These are phyloP conservation scores for Atrichornis clamosus DNA, from an alignment of 2,113 vertebrate genomes.

Conservation along the genomic window DNA sequence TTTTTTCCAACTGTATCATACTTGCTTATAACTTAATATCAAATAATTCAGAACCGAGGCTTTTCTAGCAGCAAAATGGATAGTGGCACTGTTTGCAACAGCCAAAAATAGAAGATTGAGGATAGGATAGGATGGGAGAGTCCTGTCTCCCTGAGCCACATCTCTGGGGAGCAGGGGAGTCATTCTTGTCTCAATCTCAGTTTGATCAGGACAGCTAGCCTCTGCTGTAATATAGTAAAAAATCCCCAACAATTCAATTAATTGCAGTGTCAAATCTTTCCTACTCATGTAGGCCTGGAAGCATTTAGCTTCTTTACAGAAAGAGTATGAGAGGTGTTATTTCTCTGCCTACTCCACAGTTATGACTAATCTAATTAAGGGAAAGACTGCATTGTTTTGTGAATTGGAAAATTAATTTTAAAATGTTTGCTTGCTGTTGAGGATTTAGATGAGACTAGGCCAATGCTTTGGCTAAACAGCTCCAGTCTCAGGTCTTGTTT, in stretches of 20 bases:
- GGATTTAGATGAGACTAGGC: neutral
- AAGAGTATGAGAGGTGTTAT: neutral
- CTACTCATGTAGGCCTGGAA: neutral
- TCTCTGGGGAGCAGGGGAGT: neutral
- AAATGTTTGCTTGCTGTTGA: conserved; percentile 2
- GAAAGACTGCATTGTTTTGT: neutral
- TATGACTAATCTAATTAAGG: neutral
- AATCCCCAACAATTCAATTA: neutral
- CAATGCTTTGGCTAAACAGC: neutral
- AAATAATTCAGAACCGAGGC: neutral
- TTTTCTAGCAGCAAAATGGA: neutral
- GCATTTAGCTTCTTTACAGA: neutral
- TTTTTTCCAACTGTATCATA: neutral
- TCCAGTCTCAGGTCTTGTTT: neutral
- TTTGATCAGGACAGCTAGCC: neutral
- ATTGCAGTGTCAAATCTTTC: neutral
- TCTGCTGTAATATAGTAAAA: neutral
- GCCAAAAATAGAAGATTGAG: neutral
- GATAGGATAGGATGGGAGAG: neutral
- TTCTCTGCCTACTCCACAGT: neutral
- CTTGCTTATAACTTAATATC: neutral
- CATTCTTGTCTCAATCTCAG: neutral
- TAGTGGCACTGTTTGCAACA: neutral
- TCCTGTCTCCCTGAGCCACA: neutral
- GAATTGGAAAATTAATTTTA: conserved; percentile 14